phyloP scores from a whole-genome alignment of 2,888 invertebrate genomes.

The Volucella inflata region DNA sequence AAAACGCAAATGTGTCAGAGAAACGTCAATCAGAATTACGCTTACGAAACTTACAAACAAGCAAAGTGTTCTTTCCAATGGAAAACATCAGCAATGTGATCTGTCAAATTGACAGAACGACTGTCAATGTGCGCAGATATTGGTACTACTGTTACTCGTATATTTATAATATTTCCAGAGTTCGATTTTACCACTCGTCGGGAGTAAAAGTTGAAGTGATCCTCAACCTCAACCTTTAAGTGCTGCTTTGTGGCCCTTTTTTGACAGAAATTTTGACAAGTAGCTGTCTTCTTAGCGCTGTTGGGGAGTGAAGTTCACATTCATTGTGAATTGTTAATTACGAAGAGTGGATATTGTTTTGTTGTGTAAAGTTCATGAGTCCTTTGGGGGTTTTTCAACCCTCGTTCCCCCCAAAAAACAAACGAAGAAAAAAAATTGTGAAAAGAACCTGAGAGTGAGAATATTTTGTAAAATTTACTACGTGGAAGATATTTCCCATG shows the following conservation, averaged over 20 bases:
- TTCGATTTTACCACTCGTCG: no score
- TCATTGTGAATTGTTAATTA: conserved; percentile 52
- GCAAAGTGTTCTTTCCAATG: conserved; percentile 8
- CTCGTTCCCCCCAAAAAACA: not conserved
- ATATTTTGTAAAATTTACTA: not conserved
- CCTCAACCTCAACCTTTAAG: conserved; percentile 25
- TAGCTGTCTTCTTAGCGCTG: conserved; percentile 6
- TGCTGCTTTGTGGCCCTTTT: conserved; percentile 26
- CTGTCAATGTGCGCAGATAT: conserved; percentile 43
- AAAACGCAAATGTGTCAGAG: conserved; percentile 57
- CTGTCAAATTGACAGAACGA: conserved; percentile 63
- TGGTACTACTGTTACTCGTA: no score
- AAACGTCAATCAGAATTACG: conserved; percentile 69
- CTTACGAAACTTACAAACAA: conserved; percentile 2
- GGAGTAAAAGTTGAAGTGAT: conserved; percentile 38
- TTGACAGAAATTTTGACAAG: conserved; percentile 57
- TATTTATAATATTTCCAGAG: not conserved
- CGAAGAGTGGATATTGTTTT: conserved; percentile 1
- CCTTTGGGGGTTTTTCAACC: conserved; percentile 29
- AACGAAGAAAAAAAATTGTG: no score
- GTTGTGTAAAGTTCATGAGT: conserved; percentile 30
- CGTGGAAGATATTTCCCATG: conserved; percentile 36
- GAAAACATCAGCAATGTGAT: conserved; percentile 32
- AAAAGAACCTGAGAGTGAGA: not conserved
- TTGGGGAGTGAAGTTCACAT: not conserved